Evolutionary conservation across 2,113 vertebrate genomes (phyloP).

Genomic region (Neomonachus schauinslandi): DNA sequence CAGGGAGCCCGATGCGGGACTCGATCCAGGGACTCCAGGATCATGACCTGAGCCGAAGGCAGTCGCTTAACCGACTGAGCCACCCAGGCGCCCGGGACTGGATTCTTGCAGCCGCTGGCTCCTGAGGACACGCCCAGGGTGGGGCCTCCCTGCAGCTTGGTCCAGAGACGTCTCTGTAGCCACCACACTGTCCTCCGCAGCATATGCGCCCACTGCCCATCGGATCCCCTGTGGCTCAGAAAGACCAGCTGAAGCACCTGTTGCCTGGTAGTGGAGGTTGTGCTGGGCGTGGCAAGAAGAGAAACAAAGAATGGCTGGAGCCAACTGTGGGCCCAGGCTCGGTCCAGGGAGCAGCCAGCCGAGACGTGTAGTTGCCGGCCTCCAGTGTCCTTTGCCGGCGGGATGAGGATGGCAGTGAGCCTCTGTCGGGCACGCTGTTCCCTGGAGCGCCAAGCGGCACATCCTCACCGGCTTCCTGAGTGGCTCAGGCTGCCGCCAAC

Average conservation of each 20-base stretch:
- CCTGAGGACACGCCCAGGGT: background rate
- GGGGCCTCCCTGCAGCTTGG: too few species aligned
- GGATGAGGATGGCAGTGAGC: background rate
- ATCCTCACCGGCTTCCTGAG: background rate
- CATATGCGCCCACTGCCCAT: background rate
- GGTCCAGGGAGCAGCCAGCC: background rate
- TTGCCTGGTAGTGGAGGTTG: background rate
- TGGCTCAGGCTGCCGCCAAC: rapidly evolving
- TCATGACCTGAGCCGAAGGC: too few species aligned
- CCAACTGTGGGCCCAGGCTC: background rate
- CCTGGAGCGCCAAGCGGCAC: background rate
- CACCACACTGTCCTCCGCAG: rapidly evolving
- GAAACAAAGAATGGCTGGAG: background rate
- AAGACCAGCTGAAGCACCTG: background rate
- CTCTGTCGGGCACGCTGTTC: background rate
- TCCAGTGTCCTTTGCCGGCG: rapidly evolving
- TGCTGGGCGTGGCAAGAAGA: background rate
- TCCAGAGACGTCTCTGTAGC: too few species aligned
- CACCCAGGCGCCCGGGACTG: too few species aligned
- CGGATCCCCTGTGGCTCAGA: rapidly evolving
- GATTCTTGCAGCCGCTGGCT: background rate
- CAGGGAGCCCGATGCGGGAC: too few species aligned
- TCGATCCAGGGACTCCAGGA: too few species aligned
- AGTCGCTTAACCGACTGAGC: too few species aligned
- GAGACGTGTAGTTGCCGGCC: background rate